A percentile compares a stretch with the other conserved stretches of the same genome.
phyloP scores from a whole-genome alignment of 2,113 vertebrate genomes.

The Montifringilla adamsi region DNA sequence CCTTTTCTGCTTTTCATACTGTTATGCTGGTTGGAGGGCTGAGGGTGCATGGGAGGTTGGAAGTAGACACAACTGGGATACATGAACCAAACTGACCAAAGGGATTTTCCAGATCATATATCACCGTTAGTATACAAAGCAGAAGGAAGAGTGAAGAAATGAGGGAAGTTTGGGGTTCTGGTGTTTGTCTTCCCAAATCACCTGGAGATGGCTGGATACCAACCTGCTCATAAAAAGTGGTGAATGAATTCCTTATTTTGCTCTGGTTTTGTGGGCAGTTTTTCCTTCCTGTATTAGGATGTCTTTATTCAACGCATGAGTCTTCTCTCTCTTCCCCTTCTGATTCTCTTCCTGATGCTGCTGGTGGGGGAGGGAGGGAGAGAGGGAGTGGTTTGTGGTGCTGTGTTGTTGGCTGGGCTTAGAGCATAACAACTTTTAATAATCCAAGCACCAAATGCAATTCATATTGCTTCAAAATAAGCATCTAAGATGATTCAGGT shows the following conservation, averaged over 20 bases:
- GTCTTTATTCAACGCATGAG: not conserved
- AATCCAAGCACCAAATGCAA: not conserved
- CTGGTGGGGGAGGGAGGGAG: not conserved
- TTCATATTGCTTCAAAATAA: not conserved
- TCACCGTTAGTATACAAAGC: no score
- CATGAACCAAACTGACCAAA: not conserved
- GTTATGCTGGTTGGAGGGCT: rapidly evolving
- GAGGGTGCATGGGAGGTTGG: rapidly evolving
- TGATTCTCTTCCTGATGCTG: rapidly evolving
- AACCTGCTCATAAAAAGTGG: not conserved
- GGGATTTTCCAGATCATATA: not conserved
- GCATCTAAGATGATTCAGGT: not conserved
- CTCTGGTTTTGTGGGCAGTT: not conserved
- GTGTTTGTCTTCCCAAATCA: not conserved
- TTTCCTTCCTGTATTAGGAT: not conserved
- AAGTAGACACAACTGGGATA: not conserved
- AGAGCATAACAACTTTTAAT: not conserved
- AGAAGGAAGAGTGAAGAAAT: not conserved
- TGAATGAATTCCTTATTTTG: not conserved
- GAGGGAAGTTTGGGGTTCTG: not conserved
- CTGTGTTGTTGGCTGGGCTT: not conserved
- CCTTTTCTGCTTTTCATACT: not conserved
- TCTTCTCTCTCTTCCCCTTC: not conserved
- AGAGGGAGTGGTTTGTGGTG: not conserved
- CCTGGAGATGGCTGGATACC: not conserved